A percentile compares a stretch with the other conserved stretches of the same genome.
Evolutionary conservation across 1,140 invertebrate species (phyloP).

Genomic region (Drosophila kurseongensis): DNA sequence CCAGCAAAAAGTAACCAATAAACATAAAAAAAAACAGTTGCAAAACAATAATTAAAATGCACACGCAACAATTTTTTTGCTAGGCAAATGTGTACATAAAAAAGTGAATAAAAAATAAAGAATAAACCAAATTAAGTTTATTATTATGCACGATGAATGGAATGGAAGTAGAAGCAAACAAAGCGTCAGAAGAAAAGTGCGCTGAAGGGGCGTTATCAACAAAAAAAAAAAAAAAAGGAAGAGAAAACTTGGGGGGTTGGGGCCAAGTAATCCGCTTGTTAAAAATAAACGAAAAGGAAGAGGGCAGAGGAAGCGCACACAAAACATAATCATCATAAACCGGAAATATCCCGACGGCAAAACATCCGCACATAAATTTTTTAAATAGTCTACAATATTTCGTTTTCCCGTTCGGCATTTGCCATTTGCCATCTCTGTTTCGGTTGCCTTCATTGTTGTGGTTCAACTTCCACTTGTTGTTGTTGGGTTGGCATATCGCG

Average conservation of each 20-base stretch:
- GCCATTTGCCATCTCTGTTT: slow-evolving; percentile 57
- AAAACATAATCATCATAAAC: slow-evolving; percentile 84
- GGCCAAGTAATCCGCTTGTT: slow-evolving; percentile 78
- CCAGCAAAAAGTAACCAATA: slow-evolving; percentile 28
- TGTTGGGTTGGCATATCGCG: slow-evolving; percentile 44
- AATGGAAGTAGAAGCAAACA: slow-evolving; percentile 46
- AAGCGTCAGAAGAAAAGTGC: slow-evolving; percentile 44
- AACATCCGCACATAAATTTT: slow-evolving; percentile 84
- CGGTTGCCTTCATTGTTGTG: slow-evolving; percentile 22
- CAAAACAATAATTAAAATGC: slow-evolving; percentile 74
- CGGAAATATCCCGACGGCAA: slow-evolving; percentile 84
- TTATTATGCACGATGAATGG: slow-evolving; percentile 73
- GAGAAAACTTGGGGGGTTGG: slow-evolving; percentile 29
- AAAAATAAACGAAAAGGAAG: slow-evolving; percentile 74
- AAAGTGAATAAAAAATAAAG: slow-evolving; percentile 60
- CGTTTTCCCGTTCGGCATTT: slow-evolving; percentile 71
- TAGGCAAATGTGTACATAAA: slow-evolving; percentile 42
- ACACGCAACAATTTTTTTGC: slow-evolving; percentile 55
- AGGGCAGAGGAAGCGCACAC: slow-evolving; percentile 47
- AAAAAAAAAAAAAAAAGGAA: slow-evolving; percentile 33
- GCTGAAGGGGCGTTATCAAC: neutral
- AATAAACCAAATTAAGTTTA: slow-evolving; percentile 76
- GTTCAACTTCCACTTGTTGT: slow-evolving; percentile 37
- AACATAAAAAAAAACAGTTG: slow-evolving; percentile 59
- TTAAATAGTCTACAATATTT: slow-evolving; percentile 84